A percentile compares a stretch with the other conserved stretches of the same genome.
These are phyloP conservation scores for Trichacis sp. DNA, from an alignment of 2,888 invertebrate species.

Conservation along the genomic window DNA sequence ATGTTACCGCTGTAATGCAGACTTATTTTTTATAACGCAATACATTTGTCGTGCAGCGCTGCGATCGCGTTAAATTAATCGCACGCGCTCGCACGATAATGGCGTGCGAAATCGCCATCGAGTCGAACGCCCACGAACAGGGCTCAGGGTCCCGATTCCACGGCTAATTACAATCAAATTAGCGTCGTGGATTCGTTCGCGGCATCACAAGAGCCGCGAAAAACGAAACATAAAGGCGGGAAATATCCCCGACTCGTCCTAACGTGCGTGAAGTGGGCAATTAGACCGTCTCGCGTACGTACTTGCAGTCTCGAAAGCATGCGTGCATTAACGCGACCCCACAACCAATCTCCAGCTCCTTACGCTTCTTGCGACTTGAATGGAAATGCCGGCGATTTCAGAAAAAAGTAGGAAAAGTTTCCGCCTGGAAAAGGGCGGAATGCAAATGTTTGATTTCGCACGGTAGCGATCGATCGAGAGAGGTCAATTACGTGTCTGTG, in stretches of 20 bases:
- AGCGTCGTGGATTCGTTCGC: slow-evolving; percentile 18
- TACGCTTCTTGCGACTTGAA: not conserved
- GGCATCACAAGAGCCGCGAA: slow-evolving; percentile 12
- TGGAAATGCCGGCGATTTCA: too few relatives aligned
- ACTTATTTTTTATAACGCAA: too few relatives aligned
- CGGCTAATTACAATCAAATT: slow-evolving; percentile 51
- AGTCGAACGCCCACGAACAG: slow-evolving; percentile 27
- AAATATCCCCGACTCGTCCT: slow-evolving; percentile 37
- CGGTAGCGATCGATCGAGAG: slow-evolving; percentile 36
- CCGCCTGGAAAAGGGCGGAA: not conserved
- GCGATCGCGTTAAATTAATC: slow-evolving; percentile 10
- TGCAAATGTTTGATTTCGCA: slow-evolving; percentile 20
- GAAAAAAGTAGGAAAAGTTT: not conserved
- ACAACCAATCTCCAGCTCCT: too few relatives aligned
- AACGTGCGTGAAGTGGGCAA: slow-evolving; percentile 56
- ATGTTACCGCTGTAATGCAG: too few relatives aligned
- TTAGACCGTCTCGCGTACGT: slow-evolving; percentile 57
- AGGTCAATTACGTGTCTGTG: slow-evolving; percentile 37
- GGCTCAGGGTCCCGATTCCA: slow-evolving; percentile 51
- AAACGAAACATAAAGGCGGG: slow-evolving; percentile 27
- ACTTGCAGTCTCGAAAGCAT: slow-evolving; percentile 43
- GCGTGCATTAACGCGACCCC: slow-evolving; percentile 31
- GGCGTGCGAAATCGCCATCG: slow-evolving; percentile 19
- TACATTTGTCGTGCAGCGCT: not conserved
- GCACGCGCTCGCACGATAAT: slow-evolving; percentile 21